These are phyloP conservation scores for Palloptera scutellata DNA, from an alignment of 2,888 invertebrate species.

Conservation along the genomic window DNA sequence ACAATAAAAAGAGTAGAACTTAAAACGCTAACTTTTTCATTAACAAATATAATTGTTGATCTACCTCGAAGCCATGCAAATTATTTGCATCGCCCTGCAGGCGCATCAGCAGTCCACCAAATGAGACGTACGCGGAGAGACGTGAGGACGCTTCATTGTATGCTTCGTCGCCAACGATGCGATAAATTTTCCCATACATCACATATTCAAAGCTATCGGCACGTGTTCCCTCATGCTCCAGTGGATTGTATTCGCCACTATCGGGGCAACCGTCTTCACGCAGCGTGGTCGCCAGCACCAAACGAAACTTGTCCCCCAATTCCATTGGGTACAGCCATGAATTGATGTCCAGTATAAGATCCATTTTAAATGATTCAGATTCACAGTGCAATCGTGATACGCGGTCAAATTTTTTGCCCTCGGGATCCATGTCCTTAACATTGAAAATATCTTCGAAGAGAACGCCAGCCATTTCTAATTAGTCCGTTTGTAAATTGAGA, in stretches of 20 bases:
- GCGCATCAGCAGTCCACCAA: no score
- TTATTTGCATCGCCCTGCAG: slow-evolving; percentile 99
- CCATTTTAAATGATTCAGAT: slow-evolving; percentile 99
- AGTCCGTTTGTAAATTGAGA: no score
- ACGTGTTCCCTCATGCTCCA: slow-evolving; percentile 86
- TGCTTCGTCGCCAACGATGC: slow-evolving; percentile 96
- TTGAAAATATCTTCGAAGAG: slow-evolving; percentile 98
- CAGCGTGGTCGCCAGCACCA: slow-evolving; percentile 79
- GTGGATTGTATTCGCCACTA: slow-evolving; percentile 92
- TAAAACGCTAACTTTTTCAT: slow-evolving; percentile 98
- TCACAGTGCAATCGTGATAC: slow-evolving; percentile 97
- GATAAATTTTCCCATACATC: slow-evolving; percentile 83
- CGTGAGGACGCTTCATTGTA: slow-evolving; percentile 85
- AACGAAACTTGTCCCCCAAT: slow-evolving; percentile 80
- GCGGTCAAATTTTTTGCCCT: slow-evolving; percentile 97
- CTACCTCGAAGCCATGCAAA: slow-evolving; percentile 97
- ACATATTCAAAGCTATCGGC: slow-evolving; percentile 99
- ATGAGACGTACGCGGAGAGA: slow-evolving; percentile 96
- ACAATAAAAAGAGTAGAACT: slow-evolving; percentile 42
- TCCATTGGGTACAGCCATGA: slow-evolving; percentile 99
- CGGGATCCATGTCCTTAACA: slow-evolving; percentile 99
- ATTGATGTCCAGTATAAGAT: slow-evolving; percentile 97
- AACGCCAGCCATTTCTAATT: slow-evolving; percentile 80
- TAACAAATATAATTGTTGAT: slow-evolving; percentile 94
- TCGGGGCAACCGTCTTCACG: slow-evolving; percentile 98